Evolutionary conservation across 2,113 vertebrate species (phyloP), one percentile per base, ranked within the genome.

Genomic region (Scalopus aquaticus): DNA sequence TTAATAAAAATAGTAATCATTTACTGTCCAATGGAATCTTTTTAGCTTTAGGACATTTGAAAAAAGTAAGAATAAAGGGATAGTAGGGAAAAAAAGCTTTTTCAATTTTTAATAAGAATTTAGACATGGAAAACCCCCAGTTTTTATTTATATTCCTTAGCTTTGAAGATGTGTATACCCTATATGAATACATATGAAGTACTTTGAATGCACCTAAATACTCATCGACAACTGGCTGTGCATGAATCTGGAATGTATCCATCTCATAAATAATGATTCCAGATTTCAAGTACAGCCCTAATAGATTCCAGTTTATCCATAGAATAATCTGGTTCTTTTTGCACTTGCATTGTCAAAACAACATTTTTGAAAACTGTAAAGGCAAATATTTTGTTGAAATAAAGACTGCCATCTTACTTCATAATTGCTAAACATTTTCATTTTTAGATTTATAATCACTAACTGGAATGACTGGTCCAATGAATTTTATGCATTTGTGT

Each of bases 401-500:
- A 19, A 93, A 76, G 64, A 58, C 69, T 74, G 20, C 24, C 32
- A 58, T 79, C 39, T 93, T 89, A 26, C 70, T 87, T 44, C 37
- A 32, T 90, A 80, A 87, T 77, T 95, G 49, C 22, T 81, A 90
- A 88, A 80, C 16, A 22, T 60, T 94, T 95, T 60, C n/a, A 77
- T 80, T 58, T 94, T 77, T 70, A 84, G 24, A 92, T 84, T 94
- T 93, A 79, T 87, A 86, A 93, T 72, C 3, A 58, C 30, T 20
- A 76, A 39, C 56, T 93, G 37, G n/a, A 89, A 79, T 86, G 58
- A 77, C 77, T 79, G 69, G 37, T 49, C 28, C 37, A 91, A 39
- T 81, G 35, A 85, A 69, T 88, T 92, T 91, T 86, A 89, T 76
- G 89, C 64, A 94, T 90, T 88, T 96, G 16, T 65, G 49, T 5